A percentile compares a stretch with the other conserved stretches of the same genome.
These are phyloP conservation scores for Syngnathus acus DNA, from an alignment of 2,797 vertebrate species.

Conservation along the genomic window DNA sequence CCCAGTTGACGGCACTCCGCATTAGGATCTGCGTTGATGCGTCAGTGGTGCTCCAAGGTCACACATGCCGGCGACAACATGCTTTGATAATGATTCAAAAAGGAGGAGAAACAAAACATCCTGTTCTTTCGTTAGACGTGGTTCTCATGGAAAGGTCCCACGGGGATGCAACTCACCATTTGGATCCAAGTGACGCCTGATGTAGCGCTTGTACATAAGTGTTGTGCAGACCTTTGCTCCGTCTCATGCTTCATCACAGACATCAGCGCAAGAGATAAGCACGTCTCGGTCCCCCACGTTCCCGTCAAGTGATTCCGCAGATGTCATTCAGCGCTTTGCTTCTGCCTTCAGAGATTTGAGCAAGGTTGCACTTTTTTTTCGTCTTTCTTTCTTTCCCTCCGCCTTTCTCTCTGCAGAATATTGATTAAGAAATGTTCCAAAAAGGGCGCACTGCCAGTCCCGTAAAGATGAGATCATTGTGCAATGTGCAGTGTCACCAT, in stretches of 20 bases:
- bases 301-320: conserved; percentile 64
- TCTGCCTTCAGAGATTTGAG: conserved; percentile 46
- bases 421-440: conserved; percentile 69
- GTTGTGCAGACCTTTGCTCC: conserved; percentile 46
- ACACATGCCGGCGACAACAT: no score
- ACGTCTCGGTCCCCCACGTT: conserved; percentile 20
- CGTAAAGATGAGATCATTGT: conserved; percentile 73
- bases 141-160: background rate
- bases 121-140: background rate
- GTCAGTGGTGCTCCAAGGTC: no score
- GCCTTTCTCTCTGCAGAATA: conserved; percentile 50
- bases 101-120: background rate
- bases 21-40: no score
- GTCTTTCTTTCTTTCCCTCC: conserved; percentile 30
- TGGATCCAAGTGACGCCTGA: conserved; percentile 38
- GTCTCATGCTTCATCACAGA: conserved; percentile 41
- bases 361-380: conserved; percentile 35
- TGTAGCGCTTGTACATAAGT: conserved; percentile 34
- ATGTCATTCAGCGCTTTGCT: conserved; percentile 47
- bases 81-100: background rate
- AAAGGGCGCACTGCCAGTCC: conserved; percentile 64
- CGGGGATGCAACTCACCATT: conserved; percentile 24
- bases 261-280: conserved; percentile 23
- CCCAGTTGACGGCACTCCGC: no score
- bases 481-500: conserved; percentile 65